Evolutionary conservation across 2,113 vertebrate species (phyloP), one percentile per base, ranked within the genome.

Genomic region (Ivindomyrus marchei): DNA sequence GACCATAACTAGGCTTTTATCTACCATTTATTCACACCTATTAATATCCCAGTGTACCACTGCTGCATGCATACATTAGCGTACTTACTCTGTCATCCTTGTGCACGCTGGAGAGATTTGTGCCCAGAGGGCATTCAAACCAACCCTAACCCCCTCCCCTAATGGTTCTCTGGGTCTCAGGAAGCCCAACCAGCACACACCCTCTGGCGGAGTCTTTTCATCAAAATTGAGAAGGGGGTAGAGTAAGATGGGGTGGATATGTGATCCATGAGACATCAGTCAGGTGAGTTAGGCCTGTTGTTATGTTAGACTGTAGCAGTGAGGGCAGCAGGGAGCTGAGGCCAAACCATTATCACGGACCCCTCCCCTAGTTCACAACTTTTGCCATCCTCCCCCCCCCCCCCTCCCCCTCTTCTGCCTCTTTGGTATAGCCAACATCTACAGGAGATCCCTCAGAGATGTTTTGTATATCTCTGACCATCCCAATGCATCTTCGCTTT

Each of bases 1-100:
- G 74, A 80, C 47, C 88, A 83, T 84, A 56, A 89, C 49, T 27
- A 52, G 27, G 49, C n/a, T 53, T 87, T 87, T 87, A 87, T 36
- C 27, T 87, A 50, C 31, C 47, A 87, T 53, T 87, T 87, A 53
- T 52, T 53, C 85, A 39, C 31, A 87, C 50, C 27, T 87, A 52
- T 53, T 53, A 53, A 87, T 52, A 87, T n/a, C 27, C 85, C 31
- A 27, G 13, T 49, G n/a, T 46, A 89, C 21, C 88, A 21, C 21
- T 47, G 58, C 56, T 47, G 45, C 47, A n/a, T 31, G 58, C 21
- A 88, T 27, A 70, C 58, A 88, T 66, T 46, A 87, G n/a, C 49
- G 1, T 87, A 36, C 49, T 87, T 52, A 87, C 85, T 17, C 85
- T 85, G 62, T 13, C 62, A 84, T 31, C 15, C 17, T 10, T 85